Evolutionary conservation across 2,888 invertebrate genomes (phyloP).

Genomic region (Bombyx huttoni): DNA sequence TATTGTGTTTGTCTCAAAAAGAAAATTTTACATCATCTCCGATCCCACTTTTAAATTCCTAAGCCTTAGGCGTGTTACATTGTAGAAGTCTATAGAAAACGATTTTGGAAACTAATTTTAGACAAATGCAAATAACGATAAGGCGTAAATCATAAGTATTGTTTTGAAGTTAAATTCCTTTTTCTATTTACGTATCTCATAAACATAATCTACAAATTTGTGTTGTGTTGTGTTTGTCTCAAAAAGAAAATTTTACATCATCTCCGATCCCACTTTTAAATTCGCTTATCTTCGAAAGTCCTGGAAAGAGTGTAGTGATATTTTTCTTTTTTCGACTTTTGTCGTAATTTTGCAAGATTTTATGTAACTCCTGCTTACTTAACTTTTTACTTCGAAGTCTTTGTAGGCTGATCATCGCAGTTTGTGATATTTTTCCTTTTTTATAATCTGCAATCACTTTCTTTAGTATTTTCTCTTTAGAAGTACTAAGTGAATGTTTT

Average conservation of each 20-base stretch:
- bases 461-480: conserved; percentile 19
- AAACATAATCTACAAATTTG: too few species aligned
- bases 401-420: conserved; percentile 14
- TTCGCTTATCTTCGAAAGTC: conserved; percentile 6
- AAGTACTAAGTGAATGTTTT: conserved; percentile 15
- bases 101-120: too few species aligned
- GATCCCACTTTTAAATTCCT: conserved; percentile 5
- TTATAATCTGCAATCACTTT: conserved; percentile 22
- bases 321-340: conserved; percentile 9
- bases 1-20: not conserved
- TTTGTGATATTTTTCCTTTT: conserved; percentile 15
- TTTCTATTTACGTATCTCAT: too few species aligned
- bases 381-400: conserved; percentile 17
- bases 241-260: not conserved
- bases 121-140: too few species aligned
- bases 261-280: conserved; percentile 1
- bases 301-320: conserved; percentile 4
- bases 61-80: too few species aligned
- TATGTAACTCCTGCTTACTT: conserved; percentile 13
- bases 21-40: not conserved
- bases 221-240: not conserved
- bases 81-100: too few species aligned
- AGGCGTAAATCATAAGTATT: too few species aligned
- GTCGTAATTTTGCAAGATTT: conserved; percentile 18
- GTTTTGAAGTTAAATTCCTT: too few species aligned